These are phyloP conservation scores for Anneissia japonica DNA, from an alignment of 35 echinoderm and acorn worm species.

Conservation along the genomic window DNA sequence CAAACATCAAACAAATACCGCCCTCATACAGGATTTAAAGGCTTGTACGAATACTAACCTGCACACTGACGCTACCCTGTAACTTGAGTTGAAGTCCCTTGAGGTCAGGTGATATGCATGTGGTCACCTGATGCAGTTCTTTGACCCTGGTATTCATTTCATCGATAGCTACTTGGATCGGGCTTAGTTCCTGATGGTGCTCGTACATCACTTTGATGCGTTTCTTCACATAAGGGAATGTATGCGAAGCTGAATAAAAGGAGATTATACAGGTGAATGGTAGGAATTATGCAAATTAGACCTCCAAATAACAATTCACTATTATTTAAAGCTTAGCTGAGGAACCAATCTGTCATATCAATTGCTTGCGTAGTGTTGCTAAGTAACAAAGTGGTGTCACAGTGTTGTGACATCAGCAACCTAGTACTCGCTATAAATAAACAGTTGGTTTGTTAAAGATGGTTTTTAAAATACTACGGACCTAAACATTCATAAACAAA, in stretches of 20 bases:
- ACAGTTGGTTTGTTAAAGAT: no score
- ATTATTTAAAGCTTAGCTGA: background rate
- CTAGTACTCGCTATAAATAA: no score
- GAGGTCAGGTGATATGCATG: slow-evolving; percentile 48
- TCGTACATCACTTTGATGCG: slow-evolving; percentile 79
- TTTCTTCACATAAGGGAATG: slow-evolving; percentile 97
- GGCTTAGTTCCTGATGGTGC: slow-evolving; percentile 60
- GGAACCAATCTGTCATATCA: no score
- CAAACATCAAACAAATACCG: no score
- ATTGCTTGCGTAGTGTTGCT: no score
- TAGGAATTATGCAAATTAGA: background rate
- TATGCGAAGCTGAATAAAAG: slow-evolving; percentile 62
- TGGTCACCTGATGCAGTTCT: slow-evolving; percentile 64
- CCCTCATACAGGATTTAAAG: no score
- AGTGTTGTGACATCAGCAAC: no score
- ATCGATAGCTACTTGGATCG: slow-evolving; percentile 89
- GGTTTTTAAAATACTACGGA: no score
- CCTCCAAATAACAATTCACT: background rate
- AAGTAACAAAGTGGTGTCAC: no score
- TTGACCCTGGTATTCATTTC: slow-evolving; percentile 82
- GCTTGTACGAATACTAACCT: slow-evolving; percentile 30
- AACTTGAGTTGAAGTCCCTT: slow-evolving; percentile 82
- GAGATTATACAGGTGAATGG: background rate
- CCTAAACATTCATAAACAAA: no score
- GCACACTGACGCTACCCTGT: slow-evolving; percentile 93